Percentiles rank a stretch among this genome's conserved stretches.
These are phyloP conservation scores for Cyaniris semiargus DNA, from an alignment of 2,888 invertebrate genomes.

Conservation along the genomic window DNA sequence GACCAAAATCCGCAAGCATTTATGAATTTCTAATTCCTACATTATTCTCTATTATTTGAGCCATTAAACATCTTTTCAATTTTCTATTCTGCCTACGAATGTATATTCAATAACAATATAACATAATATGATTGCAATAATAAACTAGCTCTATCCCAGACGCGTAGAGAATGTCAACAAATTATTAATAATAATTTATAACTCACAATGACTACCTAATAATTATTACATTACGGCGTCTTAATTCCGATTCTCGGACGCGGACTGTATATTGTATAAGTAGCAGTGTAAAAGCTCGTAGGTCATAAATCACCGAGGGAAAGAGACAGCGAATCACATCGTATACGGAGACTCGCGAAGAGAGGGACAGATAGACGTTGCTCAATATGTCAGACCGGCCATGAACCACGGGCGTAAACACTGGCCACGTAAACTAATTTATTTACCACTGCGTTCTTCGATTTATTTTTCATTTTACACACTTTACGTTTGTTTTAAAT, in stretches of 20 bases:
- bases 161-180: slow-evolving; percentile 4
- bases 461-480: slow-evolving; percentile 40
- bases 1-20: neutral
- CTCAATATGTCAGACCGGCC: slow-evolving; percentile 50
- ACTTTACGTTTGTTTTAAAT: slow-evolving; percentile 33
- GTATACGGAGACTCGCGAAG: slow-evolving; percentile 35
- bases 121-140: neutral
- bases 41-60: neutral
- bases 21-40: neutral
- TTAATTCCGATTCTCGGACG: slow-evolving; percentile 66
- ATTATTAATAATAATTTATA: slow-evolving; percentile 43
- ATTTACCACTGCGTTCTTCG: slow-evolving; percentile 44
- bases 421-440: slow-evolving; percentile 52
- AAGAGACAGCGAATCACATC: slow-evolving; percentile 48
- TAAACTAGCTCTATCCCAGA: neutral
- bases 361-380: slow-evolving; percentile 42
- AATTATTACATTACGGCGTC: slow-evolving; percentile 68
- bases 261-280: slow-evolving; percentile 62
- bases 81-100: neutral
- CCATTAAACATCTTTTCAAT: neutral
- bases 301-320: slow-evolving; percentile 65
- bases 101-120: neutral
- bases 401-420: slow-evolving; percentile 71
- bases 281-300: slow-evolving; percentile 60
- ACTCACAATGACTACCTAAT: slow-evolving; percentile 54